phyloP scores from a whole-genome alignment of 2,888 invertebrate species.

The Lasioglossum lativentre region DNA sequence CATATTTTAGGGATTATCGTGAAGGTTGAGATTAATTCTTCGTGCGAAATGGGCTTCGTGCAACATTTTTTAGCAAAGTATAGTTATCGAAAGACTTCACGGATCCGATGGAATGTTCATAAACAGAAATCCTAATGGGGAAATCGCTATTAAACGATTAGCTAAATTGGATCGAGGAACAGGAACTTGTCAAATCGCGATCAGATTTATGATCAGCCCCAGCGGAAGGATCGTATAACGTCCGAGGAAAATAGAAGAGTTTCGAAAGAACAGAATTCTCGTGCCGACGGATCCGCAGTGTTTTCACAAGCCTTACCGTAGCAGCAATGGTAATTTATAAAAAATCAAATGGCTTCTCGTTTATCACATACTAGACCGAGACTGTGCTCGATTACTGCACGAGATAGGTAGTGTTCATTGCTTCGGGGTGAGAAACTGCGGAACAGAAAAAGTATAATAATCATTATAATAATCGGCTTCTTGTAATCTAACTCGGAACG shows the following conservation, averaged over 20 bases:
- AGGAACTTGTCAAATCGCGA: neutral
- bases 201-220: neutral
- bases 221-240: slow-evolving; percentile 17
- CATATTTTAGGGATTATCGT: too few species aligned
- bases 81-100: neutral
- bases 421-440: neutral
- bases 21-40: too few species aligned
- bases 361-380: neutral
- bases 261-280: neutral
- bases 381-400: neutral
- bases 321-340: neutral
- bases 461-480: too few species aligned
- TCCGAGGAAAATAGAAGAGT: neutral
- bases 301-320: neutral
- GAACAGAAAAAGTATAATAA: too few species aligned
- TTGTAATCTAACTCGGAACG: neutral
- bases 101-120: neutral
- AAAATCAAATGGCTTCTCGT: slow-evolving; percentile 5
- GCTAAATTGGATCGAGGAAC: slow-evolving; percentile 2
- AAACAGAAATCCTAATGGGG: neutral
- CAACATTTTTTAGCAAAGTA: neutral
- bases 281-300: neutral
- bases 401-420: neutral
- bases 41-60: neutral
- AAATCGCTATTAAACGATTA: neutral